Conservation (phyloP, 2,113 vertebrate genomes). For the Gallinago jamesoni region DNA sequence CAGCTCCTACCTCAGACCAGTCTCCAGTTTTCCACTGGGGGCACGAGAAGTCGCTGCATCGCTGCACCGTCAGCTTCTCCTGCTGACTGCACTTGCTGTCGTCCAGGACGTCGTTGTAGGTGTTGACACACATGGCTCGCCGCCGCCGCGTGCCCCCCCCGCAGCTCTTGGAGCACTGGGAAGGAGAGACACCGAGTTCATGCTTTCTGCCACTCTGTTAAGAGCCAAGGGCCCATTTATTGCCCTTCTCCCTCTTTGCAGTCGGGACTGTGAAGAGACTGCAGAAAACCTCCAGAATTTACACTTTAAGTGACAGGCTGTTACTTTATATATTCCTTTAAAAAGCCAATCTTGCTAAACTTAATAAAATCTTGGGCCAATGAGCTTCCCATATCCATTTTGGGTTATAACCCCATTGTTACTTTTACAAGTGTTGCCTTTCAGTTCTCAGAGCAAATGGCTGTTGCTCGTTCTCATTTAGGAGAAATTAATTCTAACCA, state of each 20-base stretch:
- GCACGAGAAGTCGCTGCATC: slow-evolving; percentile 90
- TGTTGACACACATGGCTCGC: slow-evolving; percentile 87
- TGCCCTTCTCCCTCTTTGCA: not conserved
- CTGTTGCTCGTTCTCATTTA: not conserved
- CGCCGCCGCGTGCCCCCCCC: slow-evolving; percentile 86
- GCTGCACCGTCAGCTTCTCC: slow-evolving; percentile 86
- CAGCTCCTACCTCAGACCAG: slow-evolving; percentile 91
- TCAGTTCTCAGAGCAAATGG: not conserved
- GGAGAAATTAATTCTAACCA: not conserved
- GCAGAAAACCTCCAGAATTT: not conserved
- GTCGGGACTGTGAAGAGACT: not conserved
- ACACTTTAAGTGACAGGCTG: not conserved
- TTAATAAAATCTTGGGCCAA: not conserved
- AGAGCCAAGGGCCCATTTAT: not conserved
- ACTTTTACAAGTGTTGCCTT: slow-evolving; percentile 5
- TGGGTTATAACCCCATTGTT: not conserved
- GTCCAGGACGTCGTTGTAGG: slow-evolving; percentile 80
- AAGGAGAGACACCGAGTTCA: not conserved
- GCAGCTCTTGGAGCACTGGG: slow-evolving; percentile 94
- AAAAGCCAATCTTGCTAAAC: not conserved
- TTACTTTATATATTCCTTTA: slow-evolving; percentile 4
- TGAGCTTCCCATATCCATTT: slow-evolving; percentile 10
- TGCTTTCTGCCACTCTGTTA: not conserved
- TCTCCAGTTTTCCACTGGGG: slow-evolving; percentile 92
- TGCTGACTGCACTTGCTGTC: slow-evolving; percentile 91